Conservation (phyloP, 2,888 invertebrate species). For the Yponomeuta evonymella region DNA sequence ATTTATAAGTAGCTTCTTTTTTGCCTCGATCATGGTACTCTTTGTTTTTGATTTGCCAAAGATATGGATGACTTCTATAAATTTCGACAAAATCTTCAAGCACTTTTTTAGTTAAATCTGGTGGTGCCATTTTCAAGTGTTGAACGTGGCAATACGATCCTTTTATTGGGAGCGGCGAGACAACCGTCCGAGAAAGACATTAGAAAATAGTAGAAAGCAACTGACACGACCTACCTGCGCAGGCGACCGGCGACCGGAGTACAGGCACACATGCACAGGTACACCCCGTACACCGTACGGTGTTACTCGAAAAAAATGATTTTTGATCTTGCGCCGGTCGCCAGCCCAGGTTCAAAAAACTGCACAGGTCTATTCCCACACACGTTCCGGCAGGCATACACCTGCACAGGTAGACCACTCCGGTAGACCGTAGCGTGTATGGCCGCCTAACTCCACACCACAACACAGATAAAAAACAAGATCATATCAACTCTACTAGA, state of each 20-base stretch:
- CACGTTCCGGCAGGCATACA: conserved; percentile 20
- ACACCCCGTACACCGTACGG: not conserved
- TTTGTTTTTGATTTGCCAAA: conserved; percentile 26
- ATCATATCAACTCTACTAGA: too few relatives aligned
- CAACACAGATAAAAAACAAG: too few relatives aligned
- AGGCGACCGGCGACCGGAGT: conserved; percentile 17
- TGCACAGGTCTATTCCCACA: conserved; percentile 17
- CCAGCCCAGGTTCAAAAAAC: not conserved
- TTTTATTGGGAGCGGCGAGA: conserved; percentile 12
- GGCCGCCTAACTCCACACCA: not conserved
- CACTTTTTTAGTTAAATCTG: conserved; percentile 19
- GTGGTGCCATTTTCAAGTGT: conserved; percentile 14
- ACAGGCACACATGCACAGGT: not conserved
- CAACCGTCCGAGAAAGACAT: conserved; percentile 18
- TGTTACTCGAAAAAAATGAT: not conserved
- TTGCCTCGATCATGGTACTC: conserved; percentile 25
- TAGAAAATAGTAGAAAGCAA: conserved; percentile 21
- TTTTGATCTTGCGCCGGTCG: not conserved
- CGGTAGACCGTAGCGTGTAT: conserved; percentile 15
- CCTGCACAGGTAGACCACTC: conserved; percentile 26
- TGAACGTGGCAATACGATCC: conserved; percentile 19
- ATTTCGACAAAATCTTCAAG: conserved; percentile 24
- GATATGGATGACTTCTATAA: conserved; percentile 23
- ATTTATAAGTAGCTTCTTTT: conserved; percentile 24
- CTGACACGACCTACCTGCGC: conserved; percentile 20